Base-by-base conservation (phyloP, 2,113 vertebrate genomes). In the Bujurquina vittata region DNA sequence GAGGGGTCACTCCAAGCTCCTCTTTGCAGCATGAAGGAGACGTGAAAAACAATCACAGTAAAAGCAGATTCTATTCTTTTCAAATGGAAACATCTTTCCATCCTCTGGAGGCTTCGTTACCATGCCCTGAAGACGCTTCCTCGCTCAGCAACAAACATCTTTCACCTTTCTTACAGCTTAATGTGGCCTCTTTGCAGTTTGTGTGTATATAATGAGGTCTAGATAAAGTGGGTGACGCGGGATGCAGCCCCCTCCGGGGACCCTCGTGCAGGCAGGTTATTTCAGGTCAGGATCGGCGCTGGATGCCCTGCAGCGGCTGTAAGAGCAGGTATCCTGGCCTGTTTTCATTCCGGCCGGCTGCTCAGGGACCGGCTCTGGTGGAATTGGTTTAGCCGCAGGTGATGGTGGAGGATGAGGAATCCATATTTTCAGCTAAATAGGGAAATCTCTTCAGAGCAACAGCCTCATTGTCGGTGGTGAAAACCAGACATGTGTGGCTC, bases 321-420 rank as follows among this genome's bases (percentile, higher is more conserved):
- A 11, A 2, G 56, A 62, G 77, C 26, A 9, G 87, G 52, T 61
- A 77, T 84, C 83, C 88, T 63, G 65, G 31, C 77, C 79, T 54
- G 72, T 84, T 89, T 88, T 85, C 40, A 84, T 78, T 84, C 87
- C 77, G 80, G 72, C 75, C 22, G 1, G 35, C 80, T 31, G 61
- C 83, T 81, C 54, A 0, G 69, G 84, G 82, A 87, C 54, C 4
- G 4, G 76, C 18, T 10, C 77, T 61, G 81, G 77, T 88, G 89
- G 87, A 90, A 85, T 57, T 37, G 83, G 54, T 87, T 88, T 55
- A 65, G 91, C 93, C 88, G 37, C 85, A 31, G 89, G 85, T 91
- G 74, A 60, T 31, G 8, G 35, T 57, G 6, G 15, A 61, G 77
- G 80, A 81, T 5, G 76, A 79, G 74, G 75, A 89, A 88, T 90